phyloP scores from a whole-genome alignment of 2,888 invertebrate genomes.

The Shargacucullia verbasci region DNA sequence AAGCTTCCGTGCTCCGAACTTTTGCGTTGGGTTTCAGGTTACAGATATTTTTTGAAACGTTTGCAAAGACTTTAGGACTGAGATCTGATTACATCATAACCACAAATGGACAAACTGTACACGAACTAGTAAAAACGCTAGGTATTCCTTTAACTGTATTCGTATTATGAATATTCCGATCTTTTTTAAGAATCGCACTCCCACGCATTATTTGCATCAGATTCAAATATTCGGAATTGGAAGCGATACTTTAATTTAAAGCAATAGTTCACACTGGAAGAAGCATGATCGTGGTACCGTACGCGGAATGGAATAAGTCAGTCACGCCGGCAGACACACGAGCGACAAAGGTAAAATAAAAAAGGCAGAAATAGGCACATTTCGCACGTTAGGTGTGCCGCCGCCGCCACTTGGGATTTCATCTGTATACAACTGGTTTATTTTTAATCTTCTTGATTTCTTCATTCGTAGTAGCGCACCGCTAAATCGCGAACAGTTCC shows the following conservation, averaged over 20 bases:
- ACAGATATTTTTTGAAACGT: constrained; percentile 32
- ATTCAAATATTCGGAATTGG: constrained; percentile 22
- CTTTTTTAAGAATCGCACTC: constrained; percentile 17
- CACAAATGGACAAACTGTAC: constrained; percentile 30
- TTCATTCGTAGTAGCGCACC: constrained; percentile 38
- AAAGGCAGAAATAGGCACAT: constrained; percentile 45
- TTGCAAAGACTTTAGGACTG: constrained; percentile 38
- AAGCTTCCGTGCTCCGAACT: constrained; percentile 26
- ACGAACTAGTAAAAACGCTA: constrained; percentile 16
- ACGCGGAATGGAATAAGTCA: constrained; percentile 47
- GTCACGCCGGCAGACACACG: constrained; percentile 43
- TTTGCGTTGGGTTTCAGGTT: constrained; percentile 21
- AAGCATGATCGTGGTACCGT: constrained; percentile 27
- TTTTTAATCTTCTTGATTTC: constrained; percentile 55
- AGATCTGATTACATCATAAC: constrained; percentile 24
- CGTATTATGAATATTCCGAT: constrained; percentile 15
- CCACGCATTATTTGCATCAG: not conserved
- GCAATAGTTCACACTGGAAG: constrained; percentile 35
- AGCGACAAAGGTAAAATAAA: constrained; percentile 52
- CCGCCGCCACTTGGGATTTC: constrained; percentile 42
- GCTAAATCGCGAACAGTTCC: constrained; percentile 26
- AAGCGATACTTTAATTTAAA: constrained; percentile 29
- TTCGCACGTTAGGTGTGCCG: constrained; percentile 49
- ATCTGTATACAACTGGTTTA: constrained; percentile 52
- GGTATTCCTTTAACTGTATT: constrained; percentile 24